Evolutionary conservation across 2,797 vertebrate species (phyloP), one percentile per base, ranked within the genome.

Genomic region (Petrocephalus sullivani): DNA sequence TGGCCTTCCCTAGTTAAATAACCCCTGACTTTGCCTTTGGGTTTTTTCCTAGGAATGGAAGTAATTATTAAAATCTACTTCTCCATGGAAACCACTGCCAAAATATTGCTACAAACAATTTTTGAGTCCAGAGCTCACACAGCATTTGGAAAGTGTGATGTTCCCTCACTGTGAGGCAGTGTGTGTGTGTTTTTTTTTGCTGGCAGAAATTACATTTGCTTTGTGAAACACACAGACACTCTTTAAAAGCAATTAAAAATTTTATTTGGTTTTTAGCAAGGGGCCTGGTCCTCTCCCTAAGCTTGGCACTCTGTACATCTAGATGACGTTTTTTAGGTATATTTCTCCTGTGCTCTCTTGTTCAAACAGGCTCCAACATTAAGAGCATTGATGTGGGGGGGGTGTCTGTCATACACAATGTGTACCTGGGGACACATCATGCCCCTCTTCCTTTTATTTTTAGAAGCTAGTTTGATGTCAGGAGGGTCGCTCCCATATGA

Each of bases 51-150:
- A 86, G 91, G 92, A 92, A 92, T 94, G 94, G 94, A 94, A 95
- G 94, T 92, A 92, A 95, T 95, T 94, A 93, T 87, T 81, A 88
- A 86, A 88, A 88, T 91, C 90, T 91, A 89, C 75, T 90, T 95
- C 91, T 93, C 93, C 91, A 93, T 91, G 92, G 91, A 71, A 91
- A 92, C 90, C 54, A 21, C 92, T 92, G 93, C 91, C 92, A 93
- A 93, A 90, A 93, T 91, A 93, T 86, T 88, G 87, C 89, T 91
- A 90, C 92, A 93, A 94, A 95, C 93, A 92, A 90, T 89, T 71
- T 91, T 61, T 91, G 78, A 78, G 92, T 90, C 88, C 92, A 91
- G 90, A 90, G 90, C 93, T 92, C 89, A 87, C 87, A 92, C 91
- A 91, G 89, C 49, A 89, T 88, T 88, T 89, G 91, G 88, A 67